Conservation (phyloP, 2,888 invertebrate genomes). For the Drosophila villosipedis region DNA sequence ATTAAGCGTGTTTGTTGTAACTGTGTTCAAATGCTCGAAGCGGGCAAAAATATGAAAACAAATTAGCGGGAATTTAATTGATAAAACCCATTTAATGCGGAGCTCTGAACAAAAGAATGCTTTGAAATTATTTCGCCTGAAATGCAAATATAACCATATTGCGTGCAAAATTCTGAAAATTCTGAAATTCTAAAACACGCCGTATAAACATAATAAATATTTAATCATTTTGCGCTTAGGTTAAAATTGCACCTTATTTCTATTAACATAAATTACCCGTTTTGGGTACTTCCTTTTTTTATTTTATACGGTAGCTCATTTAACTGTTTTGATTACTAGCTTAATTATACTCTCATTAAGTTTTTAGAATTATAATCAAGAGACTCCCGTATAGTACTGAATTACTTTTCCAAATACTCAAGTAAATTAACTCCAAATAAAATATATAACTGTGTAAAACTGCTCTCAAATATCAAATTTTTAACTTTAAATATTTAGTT, state of each 20-base stretch:
- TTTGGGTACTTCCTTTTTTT: not conserved
- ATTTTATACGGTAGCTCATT: not conserved
- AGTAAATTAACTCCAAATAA: not conserved
- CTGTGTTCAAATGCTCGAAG: constrained; percentile 6
- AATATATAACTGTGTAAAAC: not conserved
- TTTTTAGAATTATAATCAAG: not conserved
- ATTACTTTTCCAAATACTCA: not conserved
- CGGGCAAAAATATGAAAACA: constrained; percentile 45
- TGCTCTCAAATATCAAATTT: not conserved
- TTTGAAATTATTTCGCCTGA: constrained; percentile 7
- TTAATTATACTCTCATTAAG: not conserved
- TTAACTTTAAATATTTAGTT: not conserved
- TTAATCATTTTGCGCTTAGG: not conserved
- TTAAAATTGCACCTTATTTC: not conserved
- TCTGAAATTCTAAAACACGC: not conserved
- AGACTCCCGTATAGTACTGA: not conserved
- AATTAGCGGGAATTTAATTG: constrained; percentile 65
- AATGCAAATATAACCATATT: not conserved
- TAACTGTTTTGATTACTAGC: not conserved
- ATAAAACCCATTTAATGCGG: constrained; percentile 34
- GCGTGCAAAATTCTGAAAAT: not conserved
- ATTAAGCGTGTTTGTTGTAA: constrained; percentile 35
- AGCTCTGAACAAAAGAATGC: constrained; percentile 23
- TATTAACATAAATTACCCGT: not conserved
- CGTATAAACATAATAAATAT: not conserved